Percentiles rank a stretch among this genome's conserved stretches.
Conservation (phyloP, 2,113 vertebrate species). For the Vulpes vulpes region DNA sequence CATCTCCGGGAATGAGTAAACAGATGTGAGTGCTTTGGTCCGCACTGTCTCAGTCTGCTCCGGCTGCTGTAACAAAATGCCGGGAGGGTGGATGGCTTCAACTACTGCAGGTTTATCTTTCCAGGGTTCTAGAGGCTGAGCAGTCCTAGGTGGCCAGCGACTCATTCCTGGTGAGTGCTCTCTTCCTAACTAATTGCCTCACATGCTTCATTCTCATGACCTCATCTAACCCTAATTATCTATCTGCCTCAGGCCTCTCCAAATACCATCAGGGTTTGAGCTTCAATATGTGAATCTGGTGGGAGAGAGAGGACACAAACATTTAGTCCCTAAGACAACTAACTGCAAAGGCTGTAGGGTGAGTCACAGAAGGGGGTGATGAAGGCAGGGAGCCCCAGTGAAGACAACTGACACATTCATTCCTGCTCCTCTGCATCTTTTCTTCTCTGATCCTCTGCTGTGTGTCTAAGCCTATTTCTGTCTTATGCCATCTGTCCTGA, state of each 20-base stretch:
- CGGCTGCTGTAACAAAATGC: not conserved
- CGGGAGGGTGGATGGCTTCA: not conserved
- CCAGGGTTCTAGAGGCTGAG: not conserved
- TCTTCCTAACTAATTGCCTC: not conserved
- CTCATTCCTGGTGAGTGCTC: not conserved
- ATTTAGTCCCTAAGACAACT: not conserved
- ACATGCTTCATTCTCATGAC: not conserved
- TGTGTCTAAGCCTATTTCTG: slow-evolving; percentile 14
- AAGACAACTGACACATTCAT: not conserved
- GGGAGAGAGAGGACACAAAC: not conserved
- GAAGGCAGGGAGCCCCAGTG: not conserved
- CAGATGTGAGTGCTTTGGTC: not conserved
- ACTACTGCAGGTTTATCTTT: not conserved
- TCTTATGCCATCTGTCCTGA: not conserved
- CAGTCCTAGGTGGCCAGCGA: not conserved
- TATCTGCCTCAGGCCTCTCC: not conserved
- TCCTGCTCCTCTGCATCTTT: not conserved
- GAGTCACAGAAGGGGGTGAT: not conserved
- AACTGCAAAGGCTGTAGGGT: not conserved
- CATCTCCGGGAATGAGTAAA: not conserved
- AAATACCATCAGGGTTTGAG: not conserved
- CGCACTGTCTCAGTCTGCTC: not conserved
- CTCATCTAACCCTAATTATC: not conserved
- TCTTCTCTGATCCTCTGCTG: not conserved
- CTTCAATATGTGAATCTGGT: not conserved